Evolutionary conservation across 1,140 invertebrate species (phyloP), one percentile per base, ranked within the genome.

Genomic region (Anastrepha ludens): DNA sequence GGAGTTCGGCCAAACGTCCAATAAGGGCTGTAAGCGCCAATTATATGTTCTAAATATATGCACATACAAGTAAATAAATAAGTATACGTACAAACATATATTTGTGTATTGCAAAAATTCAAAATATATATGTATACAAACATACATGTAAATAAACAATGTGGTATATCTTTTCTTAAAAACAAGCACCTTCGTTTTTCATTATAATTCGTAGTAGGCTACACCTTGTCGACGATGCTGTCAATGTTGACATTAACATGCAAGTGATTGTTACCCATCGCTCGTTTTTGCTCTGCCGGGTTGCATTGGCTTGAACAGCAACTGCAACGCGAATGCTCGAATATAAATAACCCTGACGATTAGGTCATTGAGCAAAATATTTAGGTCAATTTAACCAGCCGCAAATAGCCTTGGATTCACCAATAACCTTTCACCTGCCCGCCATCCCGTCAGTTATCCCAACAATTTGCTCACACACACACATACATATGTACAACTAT

Each of bases 361-460:
- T 91, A 90, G 91, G 90, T 92, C 91, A 90, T 90, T 90, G 91
- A 90, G 91, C 90, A 89, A 92, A 92, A 92, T 92, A 92, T 92
- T 92, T 92, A 92, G 91, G 91, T 92, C 91, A 92, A 91, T 90
- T 92, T 91, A 92, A 92, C 91, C 91, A 92, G 91, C 91, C 91
- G 91, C 91, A 92, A 91, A 91, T 89, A 92, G 90, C 91, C 91
- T 92, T 92, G 91, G 91, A 90, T 91, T 55, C 47, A 81, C 74
- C 74, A 81, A 58, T 81, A 60, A 86, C 85, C 85, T 29, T 41
- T 39, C 85, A 60, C 85, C 85, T 86, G 29, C 13, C 15, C 20
- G 55, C 59, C 85, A 60, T 44, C 9, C 20, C 85, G 17, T 20
- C 29, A 41, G 85, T 86, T 59, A 86, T 41, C 20, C 50, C 47